Conservation (phyloP, 2,888 invertebrate species). For the Belgica antarctica region DNA sequence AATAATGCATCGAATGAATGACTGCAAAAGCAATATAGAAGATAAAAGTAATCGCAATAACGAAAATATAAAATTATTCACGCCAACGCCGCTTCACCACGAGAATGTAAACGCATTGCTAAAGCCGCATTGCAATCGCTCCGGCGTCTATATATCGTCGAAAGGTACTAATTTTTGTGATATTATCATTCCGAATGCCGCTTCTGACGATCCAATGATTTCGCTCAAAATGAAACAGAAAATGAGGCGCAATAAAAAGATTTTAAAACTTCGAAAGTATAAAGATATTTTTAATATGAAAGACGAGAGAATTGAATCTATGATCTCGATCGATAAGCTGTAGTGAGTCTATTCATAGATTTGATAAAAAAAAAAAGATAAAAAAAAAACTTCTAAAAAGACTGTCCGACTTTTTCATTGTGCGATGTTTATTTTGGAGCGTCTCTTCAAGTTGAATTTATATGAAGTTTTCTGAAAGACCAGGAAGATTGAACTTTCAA, state of each 20-base stretch:
- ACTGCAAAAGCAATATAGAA: constrained; percentile 37
- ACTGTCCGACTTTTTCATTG: not conserved
- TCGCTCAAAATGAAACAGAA: constrained; percentile 35
- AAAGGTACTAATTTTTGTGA: constrained; percentile 36
- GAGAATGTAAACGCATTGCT: constrained; percentile 1
- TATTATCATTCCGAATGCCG: constrained; percentile 5
- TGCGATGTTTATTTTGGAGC: too few species aligned
- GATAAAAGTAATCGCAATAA: constrained; percentile 13
- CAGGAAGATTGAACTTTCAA: too few species aligned
- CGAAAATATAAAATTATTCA: constrained; percentile 30
- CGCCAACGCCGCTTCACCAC: constrained; percentile 10
- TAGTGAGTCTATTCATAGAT: constrained; percentile 31
- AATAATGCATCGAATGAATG: constrained; percentile 38
- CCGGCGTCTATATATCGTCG: constrained; percentile 26
- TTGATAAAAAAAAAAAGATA: too few species aligned
- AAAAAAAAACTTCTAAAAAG: not conserved
- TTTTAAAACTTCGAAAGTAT: constrained; percentile 32
- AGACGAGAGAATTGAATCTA: constrained; percentile 8
- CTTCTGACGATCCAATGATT: not conserved
- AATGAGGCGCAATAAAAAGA: constrained; percentile 35
- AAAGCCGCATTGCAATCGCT: constrained; percentile 32
- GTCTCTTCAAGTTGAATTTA: too few species aligned
- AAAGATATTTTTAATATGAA: constrained; percentile 40
- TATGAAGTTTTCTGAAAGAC: too few species aligned
- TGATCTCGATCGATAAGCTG: constrained; percentile 39